Evolutionary conservation across 2,888 invertebrate genomes (phyloP), one percentile per base, ranked within the genome.

Genomic region (Callyntrura sp.): DNA sequence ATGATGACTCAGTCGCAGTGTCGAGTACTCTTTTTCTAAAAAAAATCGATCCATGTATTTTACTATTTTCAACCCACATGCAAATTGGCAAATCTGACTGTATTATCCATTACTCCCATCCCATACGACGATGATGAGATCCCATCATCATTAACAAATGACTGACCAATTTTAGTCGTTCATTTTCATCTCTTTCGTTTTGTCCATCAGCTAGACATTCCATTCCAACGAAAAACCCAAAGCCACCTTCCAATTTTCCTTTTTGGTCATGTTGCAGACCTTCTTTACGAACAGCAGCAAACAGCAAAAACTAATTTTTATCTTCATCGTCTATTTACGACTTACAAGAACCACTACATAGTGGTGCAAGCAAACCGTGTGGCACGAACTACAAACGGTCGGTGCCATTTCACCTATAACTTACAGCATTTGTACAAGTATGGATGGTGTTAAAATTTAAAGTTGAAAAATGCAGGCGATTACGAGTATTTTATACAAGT

Each of bases 261-360:
- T 86, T 86, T 86, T 68, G 14, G 86, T 51, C 48, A 68, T 79
- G 51, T 86, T 86, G 86, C 1, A 86, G 86, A 86, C 86, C 86
- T 86, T 86, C 79, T 82, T 62, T 45, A 23, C 6, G 5, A 12
- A 55, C 9, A 25, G 55, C 20, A 35, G 14, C 45, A 73, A 20
- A n/a, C n/a, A n/a, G n/a, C n/a, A n/a, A n/a, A n/a, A 73, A 45
- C 28, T 28, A 25, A 57, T 79, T 57, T 57, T 17, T n/a, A 1
- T 55, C 17, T 76, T 55, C 25, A 51, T 25, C 48, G 28, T 57
- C 79, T 17, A 79, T 79, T 57, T 79, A 79, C 35, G 73, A 73
- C 23, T 45, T 35, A 65, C 35, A 35, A 17, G 48, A 73, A 73
- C 28, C 51, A 48, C 23, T 4, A 14, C 28, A 68, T n/a, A n/a